Evolutionary conservation across 2,888 invertebrate genomes (phyloP).

Genomic region (Platynereis dumerilii): DNA sequence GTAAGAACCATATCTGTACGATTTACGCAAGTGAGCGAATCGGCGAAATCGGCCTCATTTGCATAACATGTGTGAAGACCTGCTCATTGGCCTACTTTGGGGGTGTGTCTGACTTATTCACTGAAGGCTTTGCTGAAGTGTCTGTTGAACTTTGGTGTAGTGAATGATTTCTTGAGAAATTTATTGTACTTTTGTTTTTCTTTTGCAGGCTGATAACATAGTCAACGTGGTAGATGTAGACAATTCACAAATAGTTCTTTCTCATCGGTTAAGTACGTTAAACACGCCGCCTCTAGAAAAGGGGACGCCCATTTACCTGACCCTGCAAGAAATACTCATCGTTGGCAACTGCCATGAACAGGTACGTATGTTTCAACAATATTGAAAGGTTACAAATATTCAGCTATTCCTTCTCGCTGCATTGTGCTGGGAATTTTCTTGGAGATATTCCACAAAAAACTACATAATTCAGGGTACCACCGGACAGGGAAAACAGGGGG

Average conservation of each 20-base stretch:
- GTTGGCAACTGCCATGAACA: slow-evolving; percentile 93
- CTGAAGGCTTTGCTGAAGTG: no score
- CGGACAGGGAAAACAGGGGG: neutral
- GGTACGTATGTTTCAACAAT: slow-evolving; percentile 56
- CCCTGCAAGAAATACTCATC: slow-evolving; percentile 91
- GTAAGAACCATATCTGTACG: no score
- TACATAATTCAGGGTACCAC: neutral
- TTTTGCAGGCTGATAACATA: slow-evolving; percentile 79
- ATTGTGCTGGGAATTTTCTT: neutral
- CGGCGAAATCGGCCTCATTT: no score
- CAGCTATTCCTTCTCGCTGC: neutral
- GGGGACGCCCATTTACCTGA: slow-evolving; percentile 82
- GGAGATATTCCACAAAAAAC: no score
- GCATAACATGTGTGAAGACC: no score
- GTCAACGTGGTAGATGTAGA: slow-evolving; percentile 88
- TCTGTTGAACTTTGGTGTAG: no score
- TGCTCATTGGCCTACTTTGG: no score
- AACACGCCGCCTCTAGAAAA: slow-evolving; percentile 89
- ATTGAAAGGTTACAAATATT: neutral
- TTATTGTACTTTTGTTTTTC: no score
- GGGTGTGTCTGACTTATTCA: no score
- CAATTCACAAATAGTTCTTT: slow-evolving; percentile 80
- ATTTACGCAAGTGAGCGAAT: no score
- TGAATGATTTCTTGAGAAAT: no score
- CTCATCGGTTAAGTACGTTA: slow-evolving; percentile 83